Evolutionary conservation across 2,888 invertebrate genomes (phyloP).

Genomic region (Chrysopilus asiliformis): DNA sequence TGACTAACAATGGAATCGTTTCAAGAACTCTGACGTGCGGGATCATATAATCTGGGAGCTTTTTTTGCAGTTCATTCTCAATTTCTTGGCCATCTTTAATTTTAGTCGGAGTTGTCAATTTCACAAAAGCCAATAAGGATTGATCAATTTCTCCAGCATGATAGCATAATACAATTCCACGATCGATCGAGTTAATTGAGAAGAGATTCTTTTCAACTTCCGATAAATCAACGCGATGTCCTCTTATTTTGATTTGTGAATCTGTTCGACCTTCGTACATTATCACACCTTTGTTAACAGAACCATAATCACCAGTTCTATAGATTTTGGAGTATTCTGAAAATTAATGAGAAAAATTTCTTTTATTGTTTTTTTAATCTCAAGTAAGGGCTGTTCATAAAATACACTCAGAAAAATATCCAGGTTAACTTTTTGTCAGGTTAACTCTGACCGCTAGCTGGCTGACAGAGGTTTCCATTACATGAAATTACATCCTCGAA

Average conservation of each 20-base stretch:
- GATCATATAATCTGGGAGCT: conserved; percentile 63
- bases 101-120: conserved; percentile 37
- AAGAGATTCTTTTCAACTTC: conserved; percentile 68
- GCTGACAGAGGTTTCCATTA: too few relatives aligned
- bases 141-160: conserved; percentile 59
- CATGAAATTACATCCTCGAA: too few relatives aligned
- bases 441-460: too few relatives aligned
- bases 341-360: conserved; percentile 2
- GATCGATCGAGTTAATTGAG: conserved; percentile 51
- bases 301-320: conserved; percentile 74
- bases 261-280: conserved; percentile 73
- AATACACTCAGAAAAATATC: too few relatives aligned
- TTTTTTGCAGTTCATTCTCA: conserved; percentile 48
- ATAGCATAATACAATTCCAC: conserved; percentile 67
- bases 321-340: conserved; percentile 58
- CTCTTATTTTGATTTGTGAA: conserved; percentile 74
- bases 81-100: conserved; percentile 42
- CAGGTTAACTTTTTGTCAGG: too few relatives aligned
- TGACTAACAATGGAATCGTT: conserved; percentile 64
- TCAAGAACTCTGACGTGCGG: conserved; percentile 64
- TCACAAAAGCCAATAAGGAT: conserved; percentile 57
- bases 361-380: too few relatives aligned
- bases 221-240: conserved; percentile 70
- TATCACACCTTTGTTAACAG: conserved; percentile 52
- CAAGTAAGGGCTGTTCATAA: too few relatives aligned